phyloP scores from a whole-genome alignment of 2,797 vertebrate species.

The Otolemur crassicaudatus region DNA sequence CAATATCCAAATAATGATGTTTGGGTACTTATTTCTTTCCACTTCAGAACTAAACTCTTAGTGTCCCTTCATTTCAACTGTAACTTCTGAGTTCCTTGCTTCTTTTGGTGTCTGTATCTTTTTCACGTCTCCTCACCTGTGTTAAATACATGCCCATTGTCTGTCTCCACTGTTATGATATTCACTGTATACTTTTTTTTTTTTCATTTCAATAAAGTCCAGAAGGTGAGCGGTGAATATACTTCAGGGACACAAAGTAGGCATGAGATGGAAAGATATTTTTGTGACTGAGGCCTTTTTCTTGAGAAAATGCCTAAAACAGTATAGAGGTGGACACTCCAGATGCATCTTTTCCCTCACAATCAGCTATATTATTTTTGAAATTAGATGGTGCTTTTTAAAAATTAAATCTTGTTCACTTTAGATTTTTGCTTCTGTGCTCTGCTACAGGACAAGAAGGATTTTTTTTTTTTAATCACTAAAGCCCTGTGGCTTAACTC shows the following conservation, averaged over 20 bases:
- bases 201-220: background rate
- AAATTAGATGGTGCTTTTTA: background rate
- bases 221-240: constrained; percentile 28
- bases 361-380: background rate
- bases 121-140: constrained; percentile 17
- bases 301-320: constrained; percentile 87
- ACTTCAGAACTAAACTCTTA: constrained; percentile 41
- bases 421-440: background rate
- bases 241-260: background rate
- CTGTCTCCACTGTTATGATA: background rate
- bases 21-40: constrained; percentile 61
- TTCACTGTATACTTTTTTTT: background rate
- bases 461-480: too few relatives aligned
- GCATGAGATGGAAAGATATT: constrained; percentile 81
- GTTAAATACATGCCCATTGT: background rate
- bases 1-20: background rate
- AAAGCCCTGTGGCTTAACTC: too few relatives aligned
- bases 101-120: background rate
- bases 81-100: background rate
- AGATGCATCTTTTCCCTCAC: constrained; percentile 14
- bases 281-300: constrained; percentile 88
- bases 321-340: background rate
- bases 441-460: too few relatives aligned
- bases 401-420: constrained; percentile 10
- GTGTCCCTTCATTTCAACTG: constrained; percentile 50